Base-by-base conservation (phyloP, 2,888 invertebrate genomes). In the Tenthredo amoena region DNA sequence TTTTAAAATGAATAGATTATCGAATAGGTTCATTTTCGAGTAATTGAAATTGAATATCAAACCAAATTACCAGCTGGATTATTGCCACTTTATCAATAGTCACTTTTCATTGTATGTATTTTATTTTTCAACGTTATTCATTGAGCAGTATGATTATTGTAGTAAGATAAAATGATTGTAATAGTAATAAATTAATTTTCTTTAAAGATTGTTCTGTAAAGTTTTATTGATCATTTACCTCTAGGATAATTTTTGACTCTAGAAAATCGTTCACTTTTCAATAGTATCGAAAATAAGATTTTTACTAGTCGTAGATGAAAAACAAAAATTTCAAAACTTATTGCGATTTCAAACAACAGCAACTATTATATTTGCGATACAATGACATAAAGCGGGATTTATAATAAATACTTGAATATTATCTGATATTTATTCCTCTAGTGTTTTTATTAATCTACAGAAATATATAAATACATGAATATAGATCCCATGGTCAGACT, bases 401-500 rank as follows among this genome's bases (percentile, higher is more conserved):
- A 15, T 15, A 47, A 47, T 6, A 4, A 47, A 47, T 15, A 15
- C 15, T 47, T 47, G 15, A 47, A 47, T 47, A 15, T 47, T 4
- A 47, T 47, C 47, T 47, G 47, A 55, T 55, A 0, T 55, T 55
- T n/a, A 55, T 55, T 55, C 7, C 7, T 6, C 1, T n/a, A 55
- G 6, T 55, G 1, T n/a, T 50, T 50, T 18, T 2, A 40, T 62
- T 62, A 40, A 65, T 43, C 34, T 55, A 84, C 1, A 5, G 12
- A 47, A 37, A 18, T 31, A 21, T 58, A 68, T 12, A 77, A 65
- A 74, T 50, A 58, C 47, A 65, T 12, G 0, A 68, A 71, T 62
- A 50, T 65, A 58, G 55, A 86, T 85, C 82, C 77, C 65, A 85
- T 85, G 74, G 43, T 86, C 85, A 55, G 40, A 74, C 50, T 85